phyloP scores from a whole-genome alignment of 2,113 vertebrate species.

The Xiphophorus couchianus region DNA sequence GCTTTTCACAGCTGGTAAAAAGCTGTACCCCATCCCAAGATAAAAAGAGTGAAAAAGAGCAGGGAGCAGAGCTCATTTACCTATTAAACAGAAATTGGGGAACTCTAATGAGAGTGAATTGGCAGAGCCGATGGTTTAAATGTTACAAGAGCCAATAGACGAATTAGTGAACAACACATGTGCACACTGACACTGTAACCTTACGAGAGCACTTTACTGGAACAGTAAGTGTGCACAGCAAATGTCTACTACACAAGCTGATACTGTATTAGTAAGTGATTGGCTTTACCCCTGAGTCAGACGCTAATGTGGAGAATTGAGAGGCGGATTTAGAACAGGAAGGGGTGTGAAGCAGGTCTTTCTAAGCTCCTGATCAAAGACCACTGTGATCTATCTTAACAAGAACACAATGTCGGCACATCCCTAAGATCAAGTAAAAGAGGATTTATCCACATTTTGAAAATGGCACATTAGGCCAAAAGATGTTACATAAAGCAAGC shows the following conservation, averaged over 20 bases:
- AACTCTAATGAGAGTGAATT: slow-evolving; percentile 44
- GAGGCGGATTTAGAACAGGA: slow-evolving; percentile 19
- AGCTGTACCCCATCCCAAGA: neutral
- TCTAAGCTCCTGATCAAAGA: slow-evolving; percentile 60
- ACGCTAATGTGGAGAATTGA: slow-evolving; percentile 1
- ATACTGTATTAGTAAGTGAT: slow-evolving; percentile 50
- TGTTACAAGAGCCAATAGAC: slow-evolving; percentile 43
- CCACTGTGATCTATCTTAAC: slow-evolving; percentile 44
- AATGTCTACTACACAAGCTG: slow-evolving; percentile 43
- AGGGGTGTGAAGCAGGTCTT: slow-evolving; percentile 19
- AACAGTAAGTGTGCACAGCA: slow-evolving; percentile 31
- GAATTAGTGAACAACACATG: slow-evolving; percentile 38
- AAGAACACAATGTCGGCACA: slow-evolving; percentile 21
- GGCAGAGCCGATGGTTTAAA: slow-evolving; percentile 32
- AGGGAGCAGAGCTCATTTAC: slow-evolving; percentile 6
- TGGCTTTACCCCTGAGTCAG: slow-evolving; percentile 46
- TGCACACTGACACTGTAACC: slow-evolving; percentile 27
- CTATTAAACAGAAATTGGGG: slow-evolving; percentile 27
- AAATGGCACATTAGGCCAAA: slow-evolving; percentile 32
- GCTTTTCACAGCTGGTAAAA: slow-evolving; percentile 23
- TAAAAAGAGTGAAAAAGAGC: neutral
- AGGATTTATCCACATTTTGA: slow-evolving; percentile 49
- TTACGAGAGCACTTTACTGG: slow-evolving; percentile 39
- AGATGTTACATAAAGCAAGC: slow-evolving; percentile 15
- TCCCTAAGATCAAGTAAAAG: slow-evolving; percentile 20